Evolutionary conservation across 35 echinoderm and acorn worm genomes (phyloP), one percentile per base, ranked within the genome.

Genomic region (Heliocidaris erythrogramma): DNA sequence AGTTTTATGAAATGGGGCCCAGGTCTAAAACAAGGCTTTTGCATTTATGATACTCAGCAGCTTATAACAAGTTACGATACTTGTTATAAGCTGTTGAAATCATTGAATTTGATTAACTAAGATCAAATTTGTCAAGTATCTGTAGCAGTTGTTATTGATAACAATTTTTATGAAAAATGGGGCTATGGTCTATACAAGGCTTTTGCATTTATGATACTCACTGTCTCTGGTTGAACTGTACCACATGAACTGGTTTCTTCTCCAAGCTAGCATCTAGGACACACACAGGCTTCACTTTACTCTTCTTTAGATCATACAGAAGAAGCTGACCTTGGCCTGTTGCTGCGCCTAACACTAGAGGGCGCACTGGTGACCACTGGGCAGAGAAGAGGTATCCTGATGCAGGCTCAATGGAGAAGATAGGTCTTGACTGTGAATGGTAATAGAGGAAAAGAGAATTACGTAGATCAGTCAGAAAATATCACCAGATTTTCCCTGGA

Each of bases 361-460:
- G 98, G 56, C 98, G 96, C 48, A 99, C 97, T 94, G 98, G 98
- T 30, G 98, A 99, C 98, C 98, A 97, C 89, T 94, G 95, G 29
- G 97, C 96, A 2, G 95, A 93, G 91, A 99, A 99, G 0, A 99
- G 85, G 56, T 99, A 97, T 18, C 98, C 96, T 16, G 61, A 71
- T 42, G 94, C 97, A 85, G 98, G 95, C 92, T 99, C 98, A 14
- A 96, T 85, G 49, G 96, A 96, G 69, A 99, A 60, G 29, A 99
- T 96, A 49, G 93, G 95, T 52, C 94, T 95, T 27, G 97, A 69
- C 98, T 99, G 85, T 31, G 48, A 35, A 65, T 32, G 86, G 65
- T n/a, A 94, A 71, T 92, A 60, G 35, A n/a, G 21, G 50, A 53
- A 84, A 1, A 42, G 3, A 42, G n/a, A 14, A 14, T 84, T 84